Percentiles rank a stretch among this genome's conserved stretches.
Conservation (phyloP, 2,888 invertebrate species). For the Noctua fimbriata region DNA sequence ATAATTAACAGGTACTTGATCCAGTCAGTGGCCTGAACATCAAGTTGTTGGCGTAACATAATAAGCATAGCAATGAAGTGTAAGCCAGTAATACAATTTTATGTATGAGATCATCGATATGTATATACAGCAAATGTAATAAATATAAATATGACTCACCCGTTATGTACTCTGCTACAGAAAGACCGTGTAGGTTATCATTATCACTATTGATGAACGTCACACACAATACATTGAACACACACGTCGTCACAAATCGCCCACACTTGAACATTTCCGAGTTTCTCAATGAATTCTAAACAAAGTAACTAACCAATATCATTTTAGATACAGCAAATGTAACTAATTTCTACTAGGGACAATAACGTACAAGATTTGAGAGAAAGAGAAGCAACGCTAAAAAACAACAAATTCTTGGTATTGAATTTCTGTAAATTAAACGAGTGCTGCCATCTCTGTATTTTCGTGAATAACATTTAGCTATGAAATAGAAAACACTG, state of each 20-base stretch:
- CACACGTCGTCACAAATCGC: constrained; percentile 69
- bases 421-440: constrained; percentile 81
- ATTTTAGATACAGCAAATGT: constrained; percentile 61
- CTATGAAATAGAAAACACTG: constrained; percentile 56
- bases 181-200: constrained; percentile 89
- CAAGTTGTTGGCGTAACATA: constrained; percentile 59
- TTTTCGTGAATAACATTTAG: constrained; percentile 43
- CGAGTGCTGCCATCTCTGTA: constrained; percentile 82
- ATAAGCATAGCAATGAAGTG: constrained; percentile 70
- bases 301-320: constrained; percentile 53
- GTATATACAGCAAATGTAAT: constrained; percentile 86
- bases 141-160: constrained; percentile 91
- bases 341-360: constrained; percentile 58
- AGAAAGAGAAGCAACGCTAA: constrained; percentile 83
- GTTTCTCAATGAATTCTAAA: constrained; percentile 54
- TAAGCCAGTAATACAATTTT: constrained; percentile 74
- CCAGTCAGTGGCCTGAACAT: constrained; percentile 1
- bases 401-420: constrained; percentile 73
- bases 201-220: constrained; percentile 84
- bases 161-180: constrained; percentile 84
- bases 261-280: constrained; percentile 75
- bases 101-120: constrained; percentile 89
- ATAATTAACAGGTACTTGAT: constrained; percentile 4
- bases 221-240: constrained; percentile 80
- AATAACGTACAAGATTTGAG: constrained; percentile 68